Percentiles rank a stretch among this genome's conserved stretches.
These are phyloP conservation scores for Ceyx erithaca DNA, from an alignment of 2,797 vertebrate species.

Conservation along the genomic window DNA sequence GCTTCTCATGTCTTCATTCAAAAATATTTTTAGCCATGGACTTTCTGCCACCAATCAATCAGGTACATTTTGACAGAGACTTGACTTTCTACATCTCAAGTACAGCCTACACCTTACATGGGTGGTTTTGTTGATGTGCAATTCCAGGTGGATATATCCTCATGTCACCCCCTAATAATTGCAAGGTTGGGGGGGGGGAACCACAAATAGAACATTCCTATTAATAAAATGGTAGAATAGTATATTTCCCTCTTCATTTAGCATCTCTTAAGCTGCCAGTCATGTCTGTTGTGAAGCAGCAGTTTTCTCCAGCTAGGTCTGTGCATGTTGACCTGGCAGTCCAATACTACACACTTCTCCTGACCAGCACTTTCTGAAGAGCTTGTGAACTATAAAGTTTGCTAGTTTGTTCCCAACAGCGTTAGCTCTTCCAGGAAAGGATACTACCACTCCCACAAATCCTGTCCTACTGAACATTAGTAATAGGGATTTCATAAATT, in stretches of 20 bases:
- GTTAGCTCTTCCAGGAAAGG: not conserved
- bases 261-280: not conserved
- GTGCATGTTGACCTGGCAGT: not conserved
- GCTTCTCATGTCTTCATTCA: not conserved
- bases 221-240: not conserved
- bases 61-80: slow-evolving; percentile 6
- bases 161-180: not conserved
- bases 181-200: not conserved
- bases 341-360: not conserved
- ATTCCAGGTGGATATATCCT: not conserved
- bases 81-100: not conserved
- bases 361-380: not conserved
- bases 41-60: not conserved
- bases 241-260: not conserved
- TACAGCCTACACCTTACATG: not conserved
- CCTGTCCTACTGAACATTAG: not conserved
- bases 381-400: not conserved
- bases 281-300: not conserved
- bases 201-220: fast-evolving
- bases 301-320: not conserved
- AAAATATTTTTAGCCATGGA: not conserved
- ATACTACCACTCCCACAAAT: not conserved
- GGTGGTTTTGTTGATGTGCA: not conserved
- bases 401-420: not conserved
- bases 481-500: not conserved